These are phyloP conservation scores for Drosophila lacteicornis DNA, from an alignment of 1,140 invertebrate genomes.

Conservation along the genomic window DNA sequence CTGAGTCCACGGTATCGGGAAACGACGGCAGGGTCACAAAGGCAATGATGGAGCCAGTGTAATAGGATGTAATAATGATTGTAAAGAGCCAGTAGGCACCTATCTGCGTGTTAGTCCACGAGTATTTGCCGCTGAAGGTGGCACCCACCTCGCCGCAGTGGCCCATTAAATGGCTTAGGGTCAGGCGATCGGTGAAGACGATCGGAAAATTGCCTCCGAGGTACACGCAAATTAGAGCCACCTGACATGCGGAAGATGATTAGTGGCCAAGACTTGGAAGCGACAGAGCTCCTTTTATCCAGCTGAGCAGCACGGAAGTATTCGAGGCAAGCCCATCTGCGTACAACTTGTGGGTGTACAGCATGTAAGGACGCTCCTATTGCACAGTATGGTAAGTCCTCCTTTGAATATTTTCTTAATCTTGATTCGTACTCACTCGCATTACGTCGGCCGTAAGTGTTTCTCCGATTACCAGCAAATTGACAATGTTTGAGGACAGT, in stretches of 20 bases:
- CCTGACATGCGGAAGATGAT: conserved; percentile 61
- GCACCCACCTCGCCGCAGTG: conserved; percentile 89
- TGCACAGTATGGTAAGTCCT: too few species aligned
- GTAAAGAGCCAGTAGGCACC: conserved; percentile 92
- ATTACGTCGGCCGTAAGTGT: too few species aligned
- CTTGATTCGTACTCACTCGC: too few species aligned
- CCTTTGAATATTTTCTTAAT: too few species aligned
- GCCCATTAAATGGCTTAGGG: conserved; percentile 87
- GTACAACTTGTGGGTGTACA: too few species aligned
- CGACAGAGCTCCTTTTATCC: too few species aligned
- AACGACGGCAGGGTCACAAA: conserved; percentile 91
- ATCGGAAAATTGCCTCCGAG: conserved; percentile 90
- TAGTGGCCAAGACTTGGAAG: too few species aligned
- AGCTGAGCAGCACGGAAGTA: too few species aligned
- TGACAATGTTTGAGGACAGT: too few species aligned
- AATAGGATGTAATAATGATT: conserved; percentile 91
- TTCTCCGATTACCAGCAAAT: too few species aligned
- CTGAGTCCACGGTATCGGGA: conserved; percentile 89
- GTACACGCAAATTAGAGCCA: conserved; percentile 89
- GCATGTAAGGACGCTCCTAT: too few species aligned
- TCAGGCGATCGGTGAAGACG: conserved; percentile 89
- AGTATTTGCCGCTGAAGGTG: conserved; percentile 88
- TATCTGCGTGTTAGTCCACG: conserved; percentile 89
- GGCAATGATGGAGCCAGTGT: conserved; percentile 92
- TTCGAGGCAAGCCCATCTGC: too few species aligned